Percentiles rank a stretch among this genome's conserved stretches.
phyloP scores from a whole-genome alignment of 1,140 invertebrate genomes.

The Phortica variegata region DNA sequence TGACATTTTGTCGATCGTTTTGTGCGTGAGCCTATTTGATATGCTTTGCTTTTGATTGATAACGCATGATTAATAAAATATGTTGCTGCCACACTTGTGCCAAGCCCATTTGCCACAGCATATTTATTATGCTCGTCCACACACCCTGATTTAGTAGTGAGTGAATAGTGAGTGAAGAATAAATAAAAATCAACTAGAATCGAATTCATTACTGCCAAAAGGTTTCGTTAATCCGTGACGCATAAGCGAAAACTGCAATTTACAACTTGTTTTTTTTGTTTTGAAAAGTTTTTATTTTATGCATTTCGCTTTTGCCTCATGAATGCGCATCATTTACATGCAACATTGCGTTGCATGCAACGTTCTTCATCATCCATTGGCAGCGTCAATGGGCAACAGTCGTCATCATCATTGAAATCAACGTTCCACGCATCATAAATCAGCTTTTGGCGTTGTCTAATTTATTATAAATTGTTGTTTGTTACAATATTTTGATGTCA shows the following conservation, averaged over 20 bases:
- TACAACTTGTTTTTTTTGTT: neutral
- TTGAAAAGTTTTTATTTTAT: neutral
- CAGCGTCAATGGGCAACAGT: too few species aligned
- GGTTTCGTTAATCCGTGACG: too few species aligned
- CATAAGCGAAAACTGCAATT: too few species aligned
- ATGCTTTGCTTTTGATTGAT: slow-evolving; percentile 46
- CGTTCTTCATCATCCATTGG: too few species aligned
- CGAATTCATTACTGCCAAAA: too few species aligned
- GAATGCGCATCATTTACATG: neutral
- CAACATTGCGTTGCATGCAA: slow-evolving; percentile 1
- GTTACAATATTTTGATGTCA: too few species aligned
- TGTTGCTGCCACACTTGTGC: slow-evolving; percentile 21
- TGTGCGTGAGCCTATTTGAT: slow-evolving; percentile 34
- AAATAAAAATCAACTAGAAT: slow-evolving; percentile 28
- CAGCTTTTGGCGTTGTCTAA: slow-evolving; percentile 23
- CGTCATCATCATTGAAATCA: too few species aligned
- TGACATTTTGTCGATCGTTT: slow-evolving; percentile 17
- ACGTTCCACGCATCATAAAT: slow-evolving; percentile 14
- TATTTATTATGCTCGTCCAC: neutral
- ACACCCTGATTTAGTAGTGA: slow-evolving; percentile 12
- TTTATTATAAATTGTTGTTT: slow-evolving; percentile 42
- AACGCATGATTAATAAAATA: slow-evolving; percentile 54
- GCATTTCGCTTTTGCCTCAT: slow-evolving; percentile 1
- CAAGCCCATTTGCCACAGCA: neutral
- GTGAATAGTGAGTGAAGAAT: slow-evolving; percentile 8